Percentiles rank a stretch among this genome's conserved stretches.
phyloP scores from a whole-genome alignment of 2,797 vertebrate species.

The Fratercula arctica region DNA sequence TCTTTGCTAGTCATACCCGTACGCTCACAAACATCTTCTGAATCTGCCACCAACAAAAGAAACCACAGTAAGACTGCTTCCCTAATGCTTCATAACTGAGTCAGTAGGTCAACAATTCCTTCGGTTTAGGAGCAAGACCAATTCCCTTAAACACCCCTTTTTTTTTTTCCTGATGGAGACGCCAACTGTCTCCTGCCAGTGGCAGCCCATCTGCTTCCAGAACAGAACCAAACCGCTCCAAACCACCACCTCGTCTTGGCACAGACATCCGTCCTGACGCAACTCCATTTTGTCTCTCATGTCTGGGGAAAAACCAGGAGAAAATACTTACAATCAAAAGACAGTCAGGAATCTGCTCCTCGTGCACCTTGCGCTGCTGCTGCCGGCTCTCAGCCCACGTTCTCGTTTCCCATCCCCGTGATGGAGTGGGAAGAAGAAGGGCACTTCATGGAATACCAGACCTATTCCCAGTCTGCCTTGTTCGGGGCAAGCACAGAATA shows the following conservation, averaged over 20 bases:
- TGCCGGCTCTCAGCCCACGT: neutral
- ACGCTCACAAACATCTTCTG: constrained; percentile 39
- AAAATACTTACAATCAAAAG: constrained; percentile 48
- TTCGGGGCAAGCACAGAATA: neutral
- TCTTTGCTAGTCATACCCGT: constrained; percentile 25
- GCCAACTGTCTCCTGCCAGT: constrained; percentile 22
- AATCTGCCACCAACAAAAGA: constrained; percentile 74
- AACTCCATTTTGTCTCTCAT: constrained; percentile 47
- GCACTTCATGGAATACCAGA: neutral
- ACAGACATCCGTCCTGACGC: neutral
- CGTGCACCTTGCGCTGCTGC: neutral
- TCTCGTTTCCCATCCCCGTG: neutral
- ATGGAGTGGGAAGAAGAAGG: neutral
- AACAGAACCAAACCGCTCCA: constrained; percentile 15
- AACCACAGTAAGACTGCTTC: constrained; percentile 77
- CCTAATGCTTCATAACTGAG: constrained; percentile 78
- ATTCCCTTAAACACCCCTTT: constrained; percentile 58
- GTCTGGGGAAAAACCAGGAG: constrained; percentile 10
- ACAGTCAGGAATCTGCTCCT: neutral
- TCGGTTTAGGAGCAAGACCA: constrained; percentile 50
- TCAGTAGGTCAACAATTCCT: constrained; percentile 79
- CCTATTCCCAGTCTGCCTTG: neutral
- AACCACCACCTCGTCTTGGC: constrained; percentile 22
- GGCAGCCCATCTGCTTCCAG: constrained; percentile 30
- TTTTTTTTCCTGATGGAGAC: neutral